Evolutionary conservation across 2,797 vertebrate species (phyloP).

Genomic region (Gymnodraco acuticeps): DNA sequence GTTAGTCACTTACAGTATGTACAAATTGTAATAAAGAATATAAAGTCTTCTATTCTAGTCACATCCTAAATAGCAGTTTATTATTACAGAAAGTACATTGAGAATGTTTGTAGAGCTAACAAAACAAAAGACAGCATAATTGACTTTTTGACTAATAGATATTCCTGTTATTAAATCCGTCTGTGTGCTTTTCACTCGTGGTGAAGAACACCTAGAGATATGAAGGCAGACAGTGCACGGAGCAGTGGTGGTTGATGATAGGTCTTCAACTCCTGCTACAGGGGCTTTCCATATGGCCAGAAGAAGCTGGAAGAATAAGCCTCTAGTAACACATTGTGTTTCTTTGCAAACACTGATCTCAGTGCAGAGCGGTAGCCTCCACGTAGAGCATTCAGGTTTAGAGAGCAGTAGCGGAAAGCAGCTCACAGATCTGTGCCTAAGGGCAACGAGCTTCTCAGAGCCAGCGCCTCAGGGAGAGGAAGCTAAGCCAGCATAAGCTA

Average conservation of each 20-base stretch:
- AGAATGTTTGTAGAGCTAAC: neutral
- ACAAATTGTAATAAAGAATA: neutral
- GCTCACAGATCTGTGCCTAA: constrained; percentile 77
- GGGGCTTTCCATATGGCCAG: constrained; percentile 43
- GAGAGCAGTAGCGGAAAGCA: constrained; percentile 66
- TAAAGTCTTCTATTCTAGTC: constrained; percentile 7
- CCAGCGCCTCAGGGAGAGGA: constrained; percentile 74
- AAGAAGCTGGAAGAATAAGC: constrained; percentile 45
- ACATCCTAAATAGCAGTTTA: constrained; percentile 16
- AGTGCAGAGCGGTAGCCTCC: constrained; percentile 56
- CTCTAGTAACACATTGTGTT: constrained; percentile 45
- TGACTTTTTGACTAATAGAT: neutral
- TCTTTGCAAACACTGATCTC: constrained; percentile 65
- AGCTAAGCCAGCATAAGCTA: constrained; percentile 80
- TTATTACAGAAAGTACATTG: neutral
- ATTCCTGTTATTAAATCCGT: neutral
- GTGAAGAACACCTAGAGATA: neutral
- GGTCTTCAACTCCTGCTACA: constrained; percentile 24
- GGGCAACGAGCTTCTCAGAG: constrained; percentile 77
- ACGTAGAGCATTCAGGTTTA: constrained; percentile 66
- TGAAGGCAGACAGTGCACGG: neutral
- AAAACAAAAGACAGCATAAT: neutral
- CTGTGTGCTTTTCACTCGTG: neutral
- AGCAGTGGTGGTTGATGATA: constrained; percentile 12
- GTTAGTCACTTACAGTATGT: constrained; percentile 8